Evolutionary conservation across 2,113 vertebrate genomes (phyloP).

Genomic region (Dendropsophus ebraccatus): DNA sequence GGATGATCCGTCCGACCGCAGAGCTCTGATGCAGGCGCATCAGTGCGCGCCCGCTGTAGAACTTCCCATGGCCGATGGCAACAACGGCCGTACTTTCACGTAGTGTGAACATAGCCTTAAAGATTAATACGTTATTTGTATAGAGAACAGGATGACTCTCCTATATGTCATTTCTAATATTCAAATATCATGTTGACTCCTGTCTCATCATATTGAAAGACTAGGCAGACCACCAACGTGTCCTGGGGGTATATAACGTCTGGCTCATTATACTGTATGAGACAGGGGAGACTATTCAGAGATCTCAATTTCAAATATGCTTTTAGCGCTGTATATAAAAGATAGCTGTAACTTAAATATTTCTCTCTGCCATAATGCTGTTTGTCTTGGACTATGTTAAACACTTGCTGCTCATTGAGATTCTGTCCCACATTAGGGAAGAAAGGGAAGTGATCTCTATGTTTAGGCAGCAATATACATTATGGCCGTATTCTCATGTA

Average conservation of each 20-base stretch:
- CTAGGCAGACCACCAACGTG: background rate
- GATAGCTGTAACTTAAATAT: conserved; percentile 43
- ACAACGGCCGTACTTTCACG: no score
- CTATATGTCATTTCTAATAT: background rate
- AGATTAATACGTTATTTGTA: no score
- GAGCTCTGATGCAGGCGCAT: no score
- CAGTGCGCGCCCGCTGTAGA: no score
- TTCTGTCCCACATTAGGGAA: conserved; percentile 27
- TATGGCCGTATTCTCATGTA: conserved; percentile 8
- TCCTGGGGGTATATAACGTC: background rate
- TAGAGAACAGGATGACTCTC: no score
- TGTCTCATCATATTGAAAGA: background rate
- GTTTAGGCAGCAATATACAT: conserved; percentile 36
- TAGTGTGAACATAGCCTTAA: no score
- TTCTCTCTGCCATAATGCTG: conserved; percentile 40
- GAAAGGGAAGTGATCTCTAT: conserved; percentile 23
- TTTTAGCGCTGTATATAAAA: conserved; percentile 54
- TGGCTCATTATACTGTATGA: background rate
- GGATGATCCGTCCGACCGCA: no score
- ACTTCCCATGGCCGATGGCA: no score
- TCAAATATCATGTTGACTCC: no score
- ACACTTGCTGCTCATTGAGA: conserved; percentile 18
- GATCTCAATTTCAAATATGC: conserved; percentile 49
- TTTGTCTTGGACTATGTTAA: conserved; percentile 25
- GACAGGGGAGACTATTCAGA: conserved; percentile 26